Conservation (phyloP, 2,888 invertebrate genomes). For the Protodeltote pygarga region DNA sequence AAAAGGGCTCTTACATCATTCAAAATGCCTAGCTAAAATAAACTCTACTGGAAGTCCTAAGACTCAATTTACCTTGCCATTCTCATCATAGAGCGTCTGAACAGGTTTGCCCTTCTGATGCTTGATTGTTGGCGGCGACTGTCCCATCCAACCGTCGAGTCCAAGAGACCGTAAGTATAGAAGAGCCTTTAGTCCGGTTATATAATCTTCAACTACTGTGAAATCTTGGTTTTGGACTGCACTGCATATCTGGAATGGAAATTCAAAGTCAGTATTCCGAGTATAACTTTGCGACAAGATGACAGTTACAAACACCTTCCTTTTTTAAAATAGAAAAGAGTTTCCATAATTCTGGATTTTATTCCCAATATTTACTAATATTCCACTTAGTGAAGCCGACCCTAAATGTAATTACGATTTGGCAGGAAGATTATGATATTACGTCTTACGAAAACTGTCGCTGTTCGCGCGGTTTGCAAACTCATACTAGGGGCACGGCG, state of each 20-base stretch:
- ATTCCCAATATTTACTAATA: too few relatives aligned
- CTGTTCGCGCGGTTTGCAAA: too few relatives aligned
- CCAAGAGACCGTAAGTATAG: slow-evolving; percentile 92
- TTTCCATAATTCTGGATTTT: too few relatives aligned
- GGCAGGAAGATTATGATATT: too few relatives aligned
- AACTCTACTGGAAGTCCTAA: not conserved
- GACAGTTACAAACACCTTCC: too few relatives aligned
- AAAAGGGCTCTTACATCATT: not conserved
- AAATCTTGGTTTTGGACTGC: slow-evolving; percentile 99
- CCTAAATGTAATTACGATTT: too few relatives aligned
- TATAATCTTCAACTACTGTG: slow-evolving; percentile 97
- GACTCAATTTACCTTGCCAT: slow-evolving; percentile 88
- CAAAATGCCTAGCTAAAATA: not conserved
- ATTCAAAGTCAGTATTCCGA: too few relatives aligned
- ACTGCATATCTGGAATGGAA: slow-evolving; percentile 91
- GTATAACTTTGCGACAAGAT: too few relatives aligned
- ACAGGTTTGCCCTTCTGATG: slow-evolving; percentile 98
- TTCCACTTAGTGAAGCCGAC: too few relatives aligned
- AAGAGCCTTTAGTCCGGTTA: slow-evolving; percentile 94
- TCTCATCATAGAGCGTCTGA: slow-evolving; percentile 87
- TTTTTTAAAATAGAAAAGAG: too few relatives aligned
- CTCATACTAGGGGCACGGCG: too few relatives aligned
- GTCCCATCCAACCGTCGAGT: slow-evolving; percentile 95
- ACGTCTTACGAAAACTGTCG: too few relatives aligned
- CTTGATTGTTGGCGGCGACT: slow-evolving; percentile 95